Evolutionary conservation across 2,888 invertebrate species (phyloP).

Genomic region (Glaucopsyche alexis): DNA sequence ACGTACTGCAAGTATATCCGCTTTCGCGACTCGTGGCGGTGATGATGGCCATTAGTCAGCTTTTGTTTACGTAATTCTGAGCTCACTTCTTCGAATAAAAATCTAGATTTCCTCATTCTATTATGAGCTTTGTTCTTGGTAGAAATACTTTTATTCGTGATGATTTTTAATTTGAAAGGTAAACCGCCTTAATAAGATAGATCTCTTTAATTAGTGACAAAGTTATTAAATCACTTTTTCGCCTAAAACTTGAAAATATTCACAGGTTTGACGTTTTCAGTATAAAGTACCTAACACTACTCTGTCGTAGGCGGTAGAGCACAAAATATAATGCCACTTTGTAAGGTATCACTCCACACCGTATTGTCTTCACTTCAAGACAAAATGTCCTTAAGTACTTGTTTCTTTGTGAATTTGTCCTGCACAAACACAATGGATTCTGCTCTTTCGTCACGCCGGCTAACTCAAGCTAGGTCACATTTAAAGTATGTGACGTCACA

Average conservation of each 20-base stretch:
- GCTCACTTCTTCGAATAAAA: too few species aligned
- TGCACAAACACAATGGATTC: slow-evolving; percentile 23
- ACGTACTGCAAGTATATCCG: background rate
- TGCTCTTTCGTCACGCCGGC: slow-evolving; percentile 20
- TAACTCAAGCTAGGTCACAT: background rate
- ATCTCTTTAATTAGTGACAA: too few species aligned
- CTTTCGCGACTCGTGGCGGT: slow-evolving; percentile 3
- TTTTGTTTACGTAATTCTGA: background rate
- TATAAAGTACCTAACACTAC: background rate
- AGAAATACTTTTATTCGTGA: too few species aligned
- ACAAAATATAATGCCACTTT: slow-evolving; percentile 5
- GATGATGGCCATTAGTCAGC: slow-evolving; percentile 22
- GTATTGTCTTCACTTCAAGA: background rate
- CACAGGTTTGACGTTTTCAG: background rate
- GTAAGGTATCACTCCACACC: background rate
- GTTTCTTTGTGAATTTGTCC: slow-evolving; percentile 26
- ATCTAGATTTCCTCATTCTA: too few species aligned
- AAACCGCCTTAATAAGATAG: too few species aligned
- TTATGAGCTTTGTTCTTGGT: too few species aligned
- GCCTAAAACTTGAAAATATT: background rate
- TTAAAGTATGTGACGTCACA: slow-evolving; percentile 9
- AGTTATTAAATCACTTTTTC: too few species aligned
- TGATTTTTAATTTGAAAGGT: too few species aligned
- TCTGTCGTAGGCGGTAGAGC: background rate
- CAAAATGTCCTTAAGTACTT: slow-evolving; percentile 24